A percentile compares a stretch with the other conserved stretches of the same genome.
These are phyloP conservation scores for Agrotis segetum DNA, from an alignment of 2,888 invertebrate species.

Conservation along the genomic window DNA sequence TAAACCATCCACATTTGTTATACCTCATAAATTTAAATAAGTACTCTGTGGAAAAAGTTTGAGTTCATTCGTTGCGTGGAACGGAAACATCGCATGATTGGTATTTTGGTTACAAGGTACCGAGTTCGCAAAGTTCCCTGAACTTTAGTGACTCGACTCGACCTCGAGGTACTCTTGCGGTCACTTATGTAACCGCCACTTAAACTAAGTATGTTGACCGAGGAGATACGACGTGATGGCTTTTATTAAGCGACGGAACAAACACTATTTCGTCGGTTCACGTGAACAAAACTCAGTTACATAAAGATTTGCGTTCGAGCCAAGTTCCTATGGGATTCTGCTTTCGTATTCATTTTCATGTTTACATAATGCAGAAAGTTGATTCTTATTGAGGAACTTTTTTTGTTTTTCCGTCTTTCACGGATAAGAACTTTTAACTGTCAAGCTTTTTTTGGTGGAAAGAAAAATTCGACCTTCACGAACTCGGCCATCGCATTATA, in stretches of 20 bases:
- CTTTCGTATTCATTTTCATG: constrained; percentile 49
- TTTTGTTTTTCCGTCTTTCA: constrained; percentile 4
- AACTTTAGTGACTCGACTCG: constrained; percentile 50
- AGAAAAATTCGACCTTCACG: too few species aligned
- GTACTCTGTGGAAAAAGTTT: constrained; percentile 37
- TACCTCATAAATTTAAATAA: constrained; percentile 56
- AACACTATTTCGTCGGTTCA: constrained; percentile 36
- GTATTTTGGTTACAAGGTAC: constrained; percentile 39
- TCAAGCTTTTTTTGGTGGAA: too few species aligned
- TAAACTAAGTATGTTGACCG: constrained; percentile 55
- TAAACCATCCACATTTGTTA: constrained; percentile 58
- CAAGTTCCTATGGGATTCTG: constrained; percentile 36
- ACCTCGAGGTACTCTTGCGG: constrained; percentile 48
- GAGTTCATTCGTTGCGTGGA: constrained; percentile 50
- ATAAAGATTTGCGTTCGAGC: constrained; percentile 50
- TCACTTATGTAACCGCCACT: constrained; percentile 54
- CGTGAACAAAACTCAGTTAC: constrained; percentile 36
- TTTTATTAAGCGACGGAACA: constrained; percentile 38
- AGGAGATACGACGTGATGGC: constrained; percentile 29
- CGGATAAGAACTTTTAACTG: not conserved
- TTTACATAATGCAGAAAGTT: constrained; percentile 29
- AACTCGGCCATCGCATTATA: too few species aligned
- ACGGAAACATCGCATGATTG: constrained; percentile 51
- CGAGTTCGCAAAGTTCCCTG: constrained; percentile 39
- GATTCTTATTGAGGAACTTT: not conserved